phyloP scores from a whole-genome alignment of 2,797 vertebrate genomes.

The Gallirallus australis region DNA sequence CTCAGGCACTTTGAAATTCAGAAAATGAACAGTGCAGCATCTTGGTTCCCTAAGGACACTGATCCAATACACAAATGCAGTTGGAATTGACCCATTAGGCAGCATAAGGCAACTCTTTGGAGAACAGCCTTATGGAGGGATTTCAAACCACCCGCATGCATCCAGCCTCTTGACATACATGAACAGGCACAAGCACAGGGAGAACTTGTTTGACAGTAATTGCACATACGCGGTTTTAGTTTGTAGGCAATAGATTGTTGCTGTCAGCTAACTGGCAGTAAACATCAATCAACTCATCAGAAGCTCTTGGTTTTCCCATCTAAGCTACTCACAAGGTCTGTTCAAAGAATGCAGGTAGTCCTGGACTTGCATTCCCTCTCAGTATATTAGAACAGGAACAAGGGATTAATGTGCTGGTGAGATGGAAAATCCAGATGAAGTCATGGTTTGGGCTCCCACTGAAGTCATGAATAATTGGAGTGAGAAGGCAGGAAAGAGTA shows the following conservation, averaged over 20 bases:
- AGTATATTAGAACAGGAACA: accelerated
- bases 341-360: not conserved
- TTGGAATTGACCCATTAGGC: not conserved
- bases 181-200: not conserved
- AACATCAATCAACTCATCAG: not conserved
- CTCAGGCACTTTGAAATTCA: not conserved
- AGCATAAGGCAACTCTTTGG: not conserved
- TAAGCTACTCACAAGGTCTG: not conserved
- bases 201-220: not conserved
- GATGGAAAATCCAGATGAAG: not conserved
- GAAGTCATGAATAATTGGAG: not conserved
- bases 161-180: not conserved
- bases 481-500: not conserved
- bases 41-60: not conserved
- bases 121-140: not conserved
- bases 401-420: not conserved
- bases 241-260: not conserved
- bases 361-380: not conserved
- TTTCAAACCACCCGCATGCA: accelerated
- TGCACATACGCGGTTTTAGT: not conserved
- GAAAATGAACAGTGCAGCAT: not conserved
- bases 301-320: not conserved
- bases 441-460: not conserved
- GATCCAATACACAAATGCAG: not conserved
- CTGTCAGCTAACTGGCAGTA: not conserved